Evolutionary conservation across 2,888 invertebrate species (phyloP).

Genomic region (Synergus umbraculus): DNA sequence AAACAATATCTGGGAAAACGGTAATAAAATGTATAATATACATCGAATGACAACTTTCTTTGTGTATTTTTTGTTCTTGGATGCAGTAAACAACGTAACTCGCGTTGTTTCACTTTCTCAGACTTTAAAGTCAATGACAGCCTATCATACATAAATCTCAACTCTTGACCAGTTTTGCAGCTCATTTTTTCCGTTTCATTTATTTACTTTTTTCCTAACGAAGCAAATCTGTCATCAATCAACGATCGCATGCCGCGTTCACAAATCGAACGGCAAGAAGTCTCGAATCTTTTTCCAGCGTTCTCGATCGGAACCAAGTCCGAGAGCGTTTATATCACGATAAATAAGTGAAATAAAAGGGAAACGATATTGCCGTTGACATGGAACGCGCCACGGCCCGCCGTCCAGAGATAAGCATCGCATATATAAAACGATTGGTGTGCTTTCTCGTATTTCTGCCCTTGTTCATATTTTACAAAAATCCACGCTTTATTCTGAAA

Average conservation of each 20-base stretch:
- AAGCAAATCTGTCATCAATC: slow-evolving; percentile 41
- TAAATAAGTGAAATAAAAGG: slow-evolving; percentile 62
- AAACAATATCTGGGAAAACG: background rate
- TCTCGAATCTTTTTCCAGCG: slow-evolving; percentile 29
- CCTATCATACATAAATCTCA: slow-evolving; percentile 41
- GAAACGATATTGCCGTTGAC: slow-evolving; percentile 62
- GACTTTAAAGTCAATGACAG: slow-evolving; percentile 40
- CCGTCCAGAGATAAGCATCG: slow-evolving; percentile 59
- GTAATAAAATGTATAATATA: slow-evolving; percentile 29
- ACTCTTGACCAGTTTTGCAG: slow-evolving; percentile 40
- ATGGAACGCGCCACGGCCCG: slow-evolving; percentile 56
- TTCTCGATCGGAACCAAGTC: slow-evolving; percentile 14
- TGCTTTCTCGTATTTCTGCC: slow-evolving; percentile 13
- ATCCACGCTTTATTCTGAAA: background rate
- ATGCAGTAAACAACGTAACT: slow-evolving; percentile 32
- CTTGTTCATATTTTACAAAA: slow-evolving; percentile 20
- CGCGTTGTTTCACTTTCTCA: slow-evolving; percentile 40
- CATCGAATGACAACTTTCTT: slow-evolving; percentile 39
- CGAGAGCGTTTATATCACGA: slow-evolving; percentile 58
- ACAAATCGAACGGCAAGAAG: slow-evolving; percentile 35
- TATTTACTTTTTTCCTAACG: slow-evolving; percentile 38
- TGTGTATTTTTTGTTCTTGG: slow-evolving; percentile 12
- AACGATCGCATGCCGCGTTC: slow-evolving; percentile 39
- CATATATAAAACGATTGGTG: slow-evolving; percentile 58
- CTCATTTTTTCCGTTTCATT: slow-evolving; percentile 32